Conservation (phyloP, 1,140 invertebrate species). For the Drosophila bocki region DNA sequence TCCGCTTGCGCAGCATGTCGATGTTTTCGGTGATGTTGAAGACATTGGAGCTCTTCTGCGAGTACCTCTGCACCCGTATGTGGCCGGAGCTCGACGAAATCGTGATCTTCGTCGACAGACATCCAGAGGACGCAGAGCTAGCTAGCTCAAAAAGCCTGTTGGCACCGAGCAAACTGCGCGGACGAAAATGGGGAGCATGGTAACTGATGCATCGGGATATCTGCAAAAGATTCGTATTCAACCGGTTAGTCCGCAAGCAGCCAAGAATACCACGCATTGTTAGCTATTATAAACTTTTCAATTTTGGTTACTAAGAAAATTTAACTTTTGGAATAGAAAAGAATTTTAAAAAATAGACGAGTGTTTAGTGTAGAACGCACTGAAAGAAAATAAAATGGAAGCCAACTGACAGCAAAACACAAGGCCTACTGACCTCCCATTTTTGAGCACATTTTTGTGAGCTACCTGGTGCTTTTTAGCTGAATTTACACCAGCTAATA, state of each 20-base stretch:
- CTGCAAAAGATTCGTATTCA: conserved; percentile 56
- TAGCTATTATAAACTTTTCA: conserved; percentile 8
- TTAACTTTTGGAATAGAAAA: not conserved
- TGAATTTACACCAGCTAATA: no score
- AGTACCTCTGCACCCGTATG: conserved; percentile 44
- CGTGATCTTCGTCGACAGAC: not conserved
- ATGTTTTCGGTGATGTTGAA: conserved; percentile 35
- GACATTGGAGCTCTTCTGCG: conserved; percentile 29
- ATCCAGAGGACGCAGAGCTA: not conserved
- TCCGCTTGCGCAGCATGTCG: conserved; percentile 58
- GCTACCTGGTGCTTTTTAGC: no score
- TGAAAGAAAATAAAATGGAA: not conserved
- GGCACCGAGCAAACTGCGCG: conserved; percentile 13
- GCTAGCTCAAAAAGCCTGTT: conserved; percentile 33
- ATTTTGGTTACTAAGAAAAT: conserved; percentile 6
- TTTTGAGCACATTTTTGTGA: not conserved
- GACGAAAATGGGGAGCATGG: conserved; percentile 52
- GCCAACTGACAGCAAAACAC: not conserved
- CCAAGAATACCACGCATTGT: conserved; percentile 31
- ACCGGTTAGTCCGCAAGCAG: conserved; percentile 11
- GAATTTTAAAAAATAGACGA: conserved; percentile 7
- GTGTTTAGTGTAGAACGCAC: conserved; percentile 7
- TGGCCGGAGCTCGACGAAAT: not conserved
- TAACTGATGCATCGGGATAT: conserved; percentile 61
- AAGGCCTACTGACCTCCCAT: conserved; percentile 17